Evolutionary conservation across 2,888 invertebrate genomes (phyloP), one percentile per base, ranked within the genome.

Genomic region (Caenorhabditis sp.): DNA sequence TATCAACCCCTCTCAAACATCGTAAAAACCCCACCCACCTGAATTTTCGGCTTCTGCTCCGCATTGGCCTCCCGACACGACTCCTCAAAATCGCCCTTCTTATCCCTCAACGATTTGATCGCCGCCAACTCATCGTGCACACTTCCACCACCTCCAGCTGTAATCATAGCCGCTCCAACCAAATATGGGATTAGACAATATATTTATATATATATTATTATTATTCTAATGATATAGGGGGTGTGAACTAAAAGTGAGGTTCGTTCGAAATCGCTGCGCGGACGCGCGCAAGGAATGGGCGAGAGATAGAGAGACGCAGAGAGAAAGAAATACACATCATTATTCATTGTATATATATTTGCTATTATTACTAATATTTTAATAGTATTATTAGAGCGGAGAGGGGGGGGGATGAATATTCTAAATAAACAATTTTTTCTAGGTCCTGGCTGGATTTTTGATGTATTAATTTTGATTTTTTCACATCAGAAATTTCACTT

Each of bases 71-170:
- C 80, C 27, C 83, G 79, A 61, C 81, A 79, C 36, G 84, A 84
- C 54, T 75, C 73, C 67, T 86, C 82, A 73, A 82, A 84, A 60
- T 80, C 80, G n/a, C 82, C 84, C 67, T 86, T 84, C 65, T 82
- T 84, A 50, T 83, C 84, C 60, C 76, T 80, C 61, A 87, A 71
- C 53, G 75, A 80, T 57, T 68, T 72, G 49, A 87, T 54, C 52
- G 81, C 80, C 3, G 83, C 82, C 64, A 87, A 67, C 67, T 87
- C 87, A 58, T 87, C 87, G 63, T 83, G 79, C 21, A 87, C 82
- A 52, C 67, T 73, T 21, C 61, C 43, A 56, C 78, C 81, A 50
- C 81, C 78, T 12, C 83, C 83, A 56, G 83, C 84, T 83, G 79
- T 59, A 83, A 82, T 68, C 75, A 77, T 70, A 27, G 31, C 10